Conservation (phyloP, 2,113 vertebrate genomes). For the Pangasianodon hypophthalmus region DNA sequence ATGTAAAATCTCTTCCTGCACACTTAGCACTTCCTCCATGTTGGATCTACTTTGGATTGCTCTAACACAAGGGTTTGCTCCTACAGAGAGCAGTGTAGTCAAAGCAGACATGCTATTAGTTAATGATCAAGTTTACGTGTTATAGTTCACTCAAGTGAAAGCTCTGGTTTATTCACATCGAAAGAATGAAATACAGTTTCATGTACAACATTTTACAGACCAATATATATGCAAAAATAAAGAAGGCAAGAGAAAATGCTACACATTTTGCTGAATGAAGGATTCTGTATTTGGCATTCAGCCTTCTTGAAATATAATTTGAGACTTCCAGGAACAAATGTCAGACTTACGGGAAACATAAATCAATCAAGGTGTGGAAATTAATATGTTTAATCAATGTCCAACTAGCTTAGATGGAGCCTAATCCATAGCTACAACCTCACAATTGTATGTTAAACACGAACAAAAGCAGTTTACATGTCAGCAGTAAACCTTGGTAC, state of each 20-base stretch:
- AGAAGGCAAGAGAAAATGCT: not conserved
- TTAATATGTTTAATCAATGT: slow-evolving; percentile 13
- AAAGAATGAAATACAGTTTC: not conserved
- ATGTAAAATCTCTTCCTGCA: not conserved
- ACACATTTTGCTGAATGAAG: not conserved
- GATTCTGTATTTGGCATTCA: not conserved
- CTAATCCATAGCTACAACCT: not conserved
- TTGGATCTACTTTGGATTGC: not conserved
- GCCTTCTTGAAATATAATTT: not conserved
- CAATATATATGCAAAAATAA: not conserved
- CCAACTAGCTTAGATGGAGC: not conserved
- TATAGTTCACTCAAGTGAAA: not conserved
- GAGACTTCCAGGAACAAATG: slow-evolving; percentile 13
- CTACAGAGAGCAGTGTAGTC: not conserved
- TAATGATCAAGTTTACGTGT: not conserved
- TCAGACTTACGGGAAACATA: slow-evolving; percentile 7
- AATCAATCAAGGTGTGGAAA: slow-evolving; percentile 4
- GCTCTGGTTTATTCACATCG: not conserved
- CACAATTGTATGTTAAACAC: not conserved
- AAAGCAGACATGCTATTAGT: not conserved
- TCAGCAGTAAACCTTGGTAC: not conserved
- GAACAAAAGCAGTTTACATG: not conserved
- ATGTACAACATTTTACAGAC: not conserved
- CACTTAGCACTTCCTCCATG: no score
- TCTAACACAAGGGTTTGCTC: not conserved